Evolutionary conservation across 2,888 invertebrate genomes (phyloP), one percentile per base, ranked within the genome.

Genomic region (Sarcophaga subvicina): DNA sequence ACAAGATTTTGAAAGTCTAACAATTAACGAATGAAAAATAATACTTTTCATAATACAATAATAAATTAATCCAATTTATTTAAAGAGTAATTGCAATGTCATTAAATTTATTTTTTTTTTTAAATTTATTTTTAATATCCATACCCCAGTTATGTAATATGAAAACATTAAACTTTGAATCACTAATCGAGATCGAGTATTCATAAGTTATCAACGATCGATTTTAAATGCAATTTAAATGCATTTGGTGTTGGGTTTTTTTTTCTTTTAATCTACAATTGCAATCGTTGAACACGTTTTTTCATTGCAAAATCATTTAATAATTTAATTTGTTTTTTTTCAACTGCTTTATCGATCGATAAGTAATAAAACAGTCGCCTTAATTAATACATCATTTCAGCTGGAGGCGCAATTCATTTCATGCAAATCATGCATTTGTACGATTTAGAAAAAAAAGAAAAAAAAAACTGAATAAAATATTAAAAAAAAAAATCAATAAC

Each of bases 331-430:
- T 22, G 2, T 11, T 12, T 63, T 37, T 66, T 64, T n/a, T 45
- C 22, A 22, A 75, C 17, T 20, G 22, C 22, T 76, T 66, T 49
- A 37, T 54, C 54, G 12, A 2, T 54, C 1, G 20, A 45, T 37
- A 72, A 60, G 27, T 59, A n/a, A 72, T 72, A 59, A 72, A 72
- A 60, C 25, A 27, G 27, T 25, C n/a, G 37, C 37, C 37, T 11
- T 72, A 60, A 72, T 60, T 77, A 77, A 77, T 59, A 77, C 76
- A 54, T 77, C 66, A 66, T 66, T 27, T 54, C 17, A 66, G 59
- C 76, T 37, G 27, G 59, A 67, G 22, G 66, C 59, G 5, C 54
- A 17, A 17, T 37, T 64, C 10, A 64, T 63, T 25, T 63, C 66
- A 76, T 76, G 27, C 54, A 64, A 47, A 20, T 54, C 17, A 54